Evolutionary conservation across 2,113 vertebrate species (phyloP).

Genomic region (Platycercus adscitus): DNA sequence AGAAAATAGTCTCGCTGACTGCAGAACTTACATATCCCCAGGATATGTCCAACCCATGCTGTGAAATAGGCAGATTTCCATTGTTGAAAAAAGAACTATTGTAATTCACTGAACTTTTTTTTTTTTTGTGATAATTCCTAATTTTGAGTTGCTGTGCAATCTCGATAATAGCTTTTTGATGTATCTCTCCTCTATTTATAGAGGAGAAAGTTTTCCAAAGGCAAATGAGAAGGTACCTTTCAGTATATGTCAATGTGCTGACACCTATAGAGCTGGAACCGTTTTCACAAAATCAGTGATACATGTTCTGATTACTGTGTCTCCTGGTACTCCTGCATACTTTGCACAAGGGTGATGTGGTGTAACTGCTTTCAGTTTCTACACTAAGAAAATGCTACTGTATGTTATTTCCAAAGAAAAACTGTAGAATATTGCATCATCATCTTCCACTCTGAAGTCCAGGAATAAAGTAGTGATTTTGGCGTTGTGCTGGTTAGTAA

Average conservation of each 20-base stretch:
- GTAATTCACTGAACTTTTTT: not conserved
- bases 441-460: not conserved
- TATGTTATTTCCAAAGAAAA: not conserved
- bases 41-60: not conserved
- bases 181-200: not conserved
- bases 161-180: not conserved
- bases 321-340: not conserved
- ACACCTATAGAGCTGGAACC: not conserved
- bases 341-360: not conserved
- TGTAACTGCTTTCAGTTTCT: not conserved
- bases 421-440: not conserved
- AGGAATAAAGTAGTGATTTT: not conserved
- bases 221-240: not conserved
- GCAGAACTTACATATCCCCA: not conserved
- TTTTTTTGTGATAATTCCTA: not conserved
- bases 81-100: not conserved
- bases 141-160: not conserved
- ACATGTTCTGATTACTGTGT: not conserved
- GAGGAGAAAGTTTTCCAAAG: not conserved
- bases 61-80: not conserved
- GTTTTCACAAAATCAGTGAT: not conserved
- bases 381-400: not conserved
- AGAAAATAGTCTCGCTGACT: not conserved
- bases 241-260: not conserved
- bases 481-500: not conserved